phyloP scores from a whole-genome alignment of 2,113 vertebrate genomes.

The Lethenteron camtschaticum region DNA sequence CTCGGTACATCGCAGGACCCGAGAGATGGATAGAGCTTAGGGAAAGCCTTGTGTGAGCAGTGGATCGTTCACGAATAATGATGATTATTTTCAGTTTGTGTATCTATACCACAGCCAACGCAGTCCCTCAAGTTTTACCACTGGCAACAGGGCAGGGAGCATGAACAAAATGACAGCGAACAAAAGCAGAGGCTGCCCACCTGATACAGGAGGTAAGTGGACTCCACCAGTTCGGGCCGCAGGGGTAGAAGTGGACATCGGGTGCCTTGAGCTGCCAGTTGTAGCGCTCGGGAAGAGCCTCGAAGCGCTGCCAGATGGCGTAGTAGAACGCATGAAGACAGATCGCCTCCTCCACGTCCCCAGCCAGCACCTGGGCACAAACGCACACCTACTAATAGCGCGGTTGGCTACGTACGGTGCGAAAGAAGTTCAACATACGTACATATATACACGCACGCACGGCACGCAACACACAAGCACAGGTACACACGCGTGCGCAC shows the following conservation, averaged over 20 bases:
- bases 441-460: background rate
- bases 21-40: no score
- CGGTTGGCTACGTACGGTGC: background rate
- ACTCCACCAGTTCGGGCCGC: constrained; percentile 79
- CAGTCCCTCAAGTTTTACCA: no score
- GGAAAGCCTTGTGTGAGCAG: no score
- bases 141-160: no score
- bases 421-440: background rate
- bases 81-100: no score
- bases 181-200: constrained; percentile 18
- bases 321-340: constrained; percentile 97
- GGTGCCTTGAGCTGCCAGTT: constrained; percentile 96
- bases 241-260: constrained; percentile 77
- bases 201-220: constrained; percentile 90
- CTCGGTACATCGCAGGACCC: no score
- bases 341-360: constrained; percentile 89
- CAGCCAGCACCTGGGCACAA: constrained; percentile 49
- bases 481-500: no score
- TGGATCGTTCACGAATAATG: no score
- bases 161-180: no score
- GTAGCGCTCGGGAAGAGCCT: constrained; percentile 78
- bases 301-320: constrained; percentile 89
- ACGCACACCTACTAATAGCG: background rate
- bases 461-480: no score
- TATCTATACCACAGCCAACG: no score